Base-by-base conservation (phyloP, 2,888 invertebrate species). In the Eumerus sabulonum region DNA sequence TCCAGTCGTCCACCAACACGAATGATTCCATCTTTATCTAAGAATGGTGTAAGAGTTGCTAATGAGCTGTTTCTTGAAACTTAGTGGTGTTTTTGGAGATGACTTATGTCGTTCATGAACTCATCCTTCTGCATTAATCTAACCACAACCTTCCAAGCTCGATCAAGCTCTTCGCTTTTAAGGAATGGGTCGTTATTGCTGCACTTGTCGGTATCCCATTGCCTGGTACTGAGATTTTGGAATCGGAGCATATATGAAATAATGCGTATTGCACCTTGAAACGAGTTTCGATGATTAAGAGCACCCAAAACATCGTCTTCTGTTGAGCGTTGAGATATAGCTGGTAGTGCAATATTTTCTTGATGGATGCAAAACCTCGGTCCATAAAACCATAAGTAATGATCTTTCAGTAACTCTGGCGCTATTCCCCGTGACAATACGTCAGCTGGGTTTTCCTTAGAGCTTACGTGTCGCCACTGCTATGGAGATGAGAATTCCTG, bases 1-100 rank as follows among this genome's bases (percentile, higher is more conserved):
- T 18, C 27, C 19, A 82, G 13, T 35, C 81, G 40, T 1, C 81
- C 82, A 38, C 81, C 76, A 44, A 74, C 68, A 40, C 76, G 48
- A 14, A 76, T 19, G 9, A 76, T 36, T 36, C n/a, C 42, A 0
- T 57, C 45, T 11, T 36, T 9, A 40, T 77, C 77, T 7, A 74
- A 18, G 48, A 82, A 74, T 42, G 74, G 77, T 40, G 54, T 36
- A 7, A 54, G 40, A 40, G 18, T 54, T 54, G 19, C 1, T 54
- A 54, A 9, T 18, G 2, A 7, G 40, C 54, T 54, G 17, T 54
- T 54, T n/a, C 40, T 54, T 9, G 54, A 54, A 18, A 40, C 40
- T n/a, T 38, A 17, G 18, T 18, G 38, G 40, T 54, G 54, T 17
- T 18, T 54, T 40, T 42, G 42, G 40, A 54, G 12, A 54, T 54